phyloP scores from a whole-genome alignment of 2,113 vertebrate species.

The Ginglymostoma cirratum region DNA sequence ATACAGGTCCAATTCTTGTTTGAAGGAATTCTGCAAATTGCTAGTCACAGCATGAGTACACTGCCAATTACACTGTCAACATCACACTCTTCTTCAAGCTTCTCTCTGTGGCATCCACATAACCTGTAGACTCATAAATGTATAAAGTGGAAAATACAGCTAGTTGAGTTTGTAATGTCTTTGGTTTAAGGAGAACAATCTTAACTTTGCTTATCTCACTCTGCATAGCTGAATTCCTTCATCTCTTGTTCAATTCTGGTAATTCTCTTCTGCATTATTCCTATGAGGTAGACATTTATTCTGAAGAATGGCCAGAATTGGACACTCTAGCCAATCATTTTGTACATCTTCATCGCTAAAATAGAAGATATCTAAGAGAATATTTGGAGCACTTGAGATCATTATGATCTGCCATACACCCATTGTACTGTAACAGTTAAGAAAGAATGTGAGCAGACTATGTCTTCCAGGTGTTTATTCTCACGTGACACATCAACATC shows the following conservation, averaged over 20 bases:
- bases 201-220: not conserved
- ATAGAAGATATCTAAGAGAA: not conserved
- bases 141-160: no score
- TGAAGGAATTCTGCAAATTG: not conserved
- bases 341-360: not conserved
- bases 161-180: not conserved
- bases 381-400: not conserved
- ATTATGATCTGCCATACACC: not conserved
- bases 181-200: not conserved
- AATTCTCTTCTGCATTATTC: not conserved
- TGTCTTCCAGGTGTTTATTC: not conserved
- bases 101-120: not conserved
- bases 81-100: not conserved
- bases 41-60: not conserved
- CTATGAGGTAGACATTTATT: not conserved
- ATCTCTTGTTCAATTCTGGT: not conserved
- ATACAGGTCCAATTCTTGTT: not conserved
- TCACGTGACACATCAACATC: not conserved
- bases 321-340: not conserved
- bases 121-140: no score
- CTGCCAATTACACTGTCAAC: not conserved
- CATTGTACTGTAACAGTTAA: not conserved
- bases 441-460: not conserved
- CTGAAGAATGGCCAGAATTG: not conserved
- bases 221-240: not conserved